These are phyloP conservation scores for Raja brachyura DNA, from an alignment of 2,113 vertebrate species.

Conservation along the genomic window DNA sequence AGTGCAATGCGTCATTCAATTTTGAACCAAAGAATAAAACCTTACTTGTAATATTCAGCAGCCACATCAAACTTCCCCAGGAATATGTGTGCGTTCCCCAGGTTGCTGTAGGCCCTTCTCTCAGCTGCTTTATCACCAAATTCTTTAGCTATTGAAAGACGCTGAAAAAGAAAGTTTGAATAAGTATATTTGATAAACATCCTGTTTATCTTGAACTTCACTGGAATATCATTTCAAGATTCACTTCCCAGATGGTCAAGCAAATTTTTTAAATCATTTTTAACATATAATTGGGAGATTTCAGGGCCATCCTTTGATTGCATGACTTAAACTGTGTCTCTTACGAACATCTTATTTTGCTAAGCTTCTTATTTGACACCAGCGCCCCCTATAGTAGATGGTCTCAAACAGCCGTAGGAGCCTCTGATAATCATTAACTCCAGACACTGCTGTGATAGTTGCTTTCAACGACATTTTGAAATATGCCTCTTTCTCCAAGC, in stretches of 20 bases:
- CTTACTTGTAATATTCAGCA: constrained; percentile 90
- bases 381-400: background rate
- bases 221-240: background rate
- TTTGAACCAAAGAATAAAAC: background rate
- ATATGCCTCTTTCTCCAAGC: background rate
- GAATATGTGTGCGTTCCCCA: constrained; percentile 92
- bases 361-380: background rate
- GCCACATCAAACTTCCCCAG: constrained; percentile 83
- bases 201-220: background rate
- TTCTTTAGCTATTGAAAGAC: constrained; percentile 93
- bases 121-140: constrained; percentile 94
- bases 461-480: background rate
- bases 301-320: background rate
- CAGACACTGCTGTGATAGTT: background rate
- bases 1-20: too few species aligned
- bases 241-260: background rate
- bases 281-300: background rate
- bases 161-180: constrained; percentile 54
- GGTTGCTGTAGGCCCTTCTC: constrained; percentile 87
- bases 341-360: background rate
- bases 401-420: too few species aligned
- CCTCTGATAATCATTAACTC: background rate
- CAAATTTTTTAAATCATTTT: background rate
- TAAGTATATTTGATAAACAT: background rate
- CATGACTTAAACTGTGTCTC: background rate